These are phyloP conservation scores for Edolisoma coerulescens DNA, from an alignment of 2,113 vertebrate species.

Conservation along the genomic window DNA sequence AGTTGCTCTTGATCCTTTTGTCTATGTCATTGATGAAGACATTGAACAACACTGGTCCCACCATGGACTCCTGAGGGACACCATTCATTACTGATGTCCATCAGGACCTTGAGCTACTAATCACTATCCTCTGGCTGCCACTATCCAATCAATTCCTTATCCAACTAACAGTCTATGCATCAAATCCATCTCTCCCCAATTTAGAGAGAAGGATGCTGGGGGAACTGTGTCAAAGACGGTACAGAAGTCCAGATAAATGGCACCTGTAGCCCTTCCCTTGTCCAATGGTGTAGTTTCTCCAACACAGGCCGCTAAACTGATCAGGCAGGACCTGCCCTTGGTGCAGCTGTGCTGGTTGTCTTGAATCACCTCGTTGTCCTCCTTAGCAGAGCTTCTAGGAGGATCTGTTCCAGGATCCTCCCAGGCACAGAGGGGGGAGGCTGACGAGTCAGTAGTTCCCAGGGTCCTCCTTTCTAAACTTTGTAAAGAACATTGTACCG, in stretches of 20 bases:
- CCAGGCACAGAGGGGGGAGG: neutral
- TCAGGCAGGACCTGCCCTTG: neutral
- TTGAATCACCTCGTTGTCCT: neutral
- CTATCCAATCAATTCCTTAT: neutral
- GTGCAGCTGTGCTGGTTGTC: neutral
- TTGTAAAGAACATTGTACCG: too few species aligned
- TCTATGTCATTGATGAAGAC: neutral
- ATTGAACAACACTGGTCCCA: neutral
- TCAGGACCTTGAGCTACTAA: neutral
- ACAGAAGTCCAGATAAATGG: neutral
- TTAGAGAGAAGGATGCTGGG: neutral
- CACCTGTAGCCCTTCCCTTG: neutral
- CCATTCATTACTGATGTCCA: neutral
- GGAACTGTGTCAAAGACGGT: too few species aligned
- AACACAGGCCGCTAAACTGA: neutral
- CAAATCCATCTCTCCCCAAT: neutral
- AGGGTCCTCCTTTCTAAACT: neutral
- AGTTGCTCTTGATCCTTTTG: neutral
- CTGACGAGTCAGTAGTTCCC: accelerated
- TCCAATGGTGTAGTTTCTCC: neutral
- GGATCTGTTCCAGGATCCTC: neutral
- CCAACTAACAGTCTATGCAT: neutral
- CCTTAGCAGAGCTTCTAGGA: neutral
- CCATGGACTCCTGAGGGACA: neutral
- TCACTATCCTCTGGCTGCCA: neutral